Evolutionary conservation across 2,797 vertebrate species (phyloP).

Genomic region (Tarsius wallacei): DNA sequence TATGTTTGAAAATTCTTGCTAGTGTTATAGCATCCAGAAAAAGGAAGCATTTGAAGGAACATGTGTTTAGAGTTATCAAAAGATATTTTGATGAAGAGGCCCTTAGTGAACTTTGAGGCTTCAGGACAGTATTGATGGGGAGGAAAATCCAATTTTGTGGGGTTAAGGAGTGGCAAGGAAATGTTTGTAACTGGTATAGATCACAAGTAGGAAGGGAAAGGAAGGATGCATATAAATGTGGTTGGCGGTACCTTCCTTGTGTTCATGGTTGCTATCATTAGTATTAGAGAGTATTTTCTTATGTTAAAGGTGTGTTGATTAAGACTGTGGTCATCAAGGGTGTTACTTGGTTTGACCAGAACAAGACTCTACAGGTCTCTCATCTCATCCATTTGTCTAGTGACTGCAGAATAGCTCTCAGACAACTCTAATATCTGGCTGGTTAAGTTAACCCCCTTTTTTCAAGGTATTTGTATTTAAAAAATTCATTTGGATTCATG

Average conservation of each 20-base stretch:
- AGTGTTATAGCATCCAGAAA: neutral
- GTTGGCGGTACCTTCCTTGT: neutral
- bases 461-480: slow-evolving; percentile 1
- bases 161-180: neutral
- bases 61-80: neutral
- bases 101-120: neutral
- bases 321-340: neutral
- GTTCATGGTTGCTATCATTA: neutral
- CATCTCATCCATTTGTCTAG: neutral
- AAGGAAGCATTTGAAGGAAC: neutral
- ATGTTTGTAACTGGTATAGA: neutral
- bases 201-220: neutral
- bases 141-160: neutral
- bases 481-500: neutral
- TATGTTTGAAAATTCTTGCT: neutral
- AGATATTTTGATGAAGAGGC: neutral
- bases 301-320: neutral
- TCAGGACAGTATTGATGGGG: neutral
- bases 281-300: neutral
- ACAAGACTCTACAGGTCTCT: neutral
- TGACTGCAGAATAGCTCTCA: neutral
- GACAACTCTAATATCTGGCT: neutral
- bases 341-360: neutral
- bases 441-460: neutral
- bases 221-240: neutral